Evolutionary conservation across 2,888 invertebrate species (phyloP).

Genomic region (Lacanobia wlatinum): DNA sequence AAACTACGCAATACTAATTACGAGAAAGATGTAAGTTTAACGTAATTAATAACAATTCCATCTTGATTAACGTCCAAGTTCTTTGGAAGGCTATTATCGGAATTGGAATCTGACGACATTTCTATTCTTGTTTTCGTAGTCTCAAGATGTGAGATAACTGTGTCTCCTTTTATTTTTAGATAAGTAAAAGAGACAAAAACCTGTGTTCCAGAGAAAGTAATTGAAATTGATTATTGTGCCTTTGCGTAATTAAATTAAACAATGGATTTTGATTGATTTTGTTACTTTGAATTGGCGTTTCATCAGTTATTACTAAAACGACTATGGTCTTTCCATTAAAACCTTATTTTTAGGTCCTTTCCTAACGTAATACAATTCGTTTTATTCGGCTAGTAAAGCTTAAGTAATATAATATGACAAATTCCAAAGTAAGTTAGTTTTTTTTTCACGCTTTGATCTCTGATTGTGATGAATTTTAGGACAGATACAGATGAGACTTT

Average conservation of each 20-base stretch:
- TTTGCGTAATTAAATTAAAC: conserved; percentile 16
- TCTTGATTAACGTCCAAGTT: conserved; percentile 70
- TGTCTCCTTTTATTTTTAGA: conserved; percentile 15
- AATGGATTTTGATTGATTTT: conserved; percentile 3
- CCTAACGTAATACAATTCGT: too few species aligned
- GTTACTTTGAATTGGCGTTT: background rate
- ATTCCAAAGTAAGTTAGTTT: too few species aligned
- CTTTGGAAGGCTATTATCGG: conserved; percentile 57
- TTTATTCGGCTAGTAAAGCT: too few species aligned
- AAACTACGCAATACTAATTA: conserved; percentile 53
- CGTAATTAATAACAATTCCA: conserved; percentile 68
- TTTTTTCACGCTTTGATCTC: too few species aligned
- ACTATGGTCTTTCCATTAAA: too few species aligned
- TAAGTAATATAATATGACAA: too few species aligned
- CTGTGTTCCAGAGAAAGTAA: conserved; percentile 28
- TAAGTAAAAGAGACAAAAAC: conserved; percentile 25
- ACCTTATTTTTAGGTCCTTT: too few species aligned
- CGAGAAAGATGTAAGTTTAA: conserved; percentile 59
- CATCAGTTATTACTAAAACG: too few species aligned
- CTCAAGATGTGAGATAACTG: conserved; percentile 28
- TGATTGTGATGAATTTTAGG: too few species aligned
- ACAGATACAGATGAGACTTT: too few species aligned
- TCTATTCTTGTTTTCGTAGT: conserved; percentile 50
- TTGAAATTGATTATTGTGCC: conserved; percentile 36
- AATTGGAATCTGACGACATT: conserved; percentile 55